Evolutionary conservation across 2,797 vertebrate species (phyloP), one percentile per base, ranked within the genome.

Genomic region (Gephyroberyx darwinii): DNA sequence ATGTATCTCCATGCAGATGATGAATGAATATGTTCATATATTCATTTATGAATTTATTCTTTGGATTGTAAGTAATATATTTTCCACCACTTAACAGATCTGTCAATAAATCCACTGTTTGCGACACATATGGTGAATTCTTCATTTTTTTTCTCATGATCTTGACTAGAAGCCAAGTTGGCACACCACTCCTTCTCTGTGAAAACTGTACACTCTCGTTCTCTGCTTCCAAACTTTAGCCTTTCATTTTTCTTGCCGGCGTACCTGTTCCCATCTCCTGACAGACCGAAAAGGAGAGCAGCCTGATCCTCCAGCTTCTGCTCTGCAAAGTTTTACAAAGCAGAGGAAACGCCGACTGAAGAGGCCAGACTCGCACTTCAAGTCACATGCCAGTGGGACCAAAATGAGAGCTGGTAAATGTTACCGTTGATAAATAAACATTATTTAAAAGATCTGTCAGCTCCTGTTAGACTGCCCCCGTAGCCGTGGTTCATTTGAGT

Each of bases 391-490:
- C 90, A 90, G 75, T 82, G 89, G 85, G 74, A 82, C 37, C 69
- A 31, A 31, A 54, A 83, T 61, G 54, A 78, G 75, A 89, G 82
- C 90, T 84, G 88, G 87, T 90, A 93, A 93, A 92, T 93, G 88
- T 93, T 92, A 92, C 86, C 64, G 68, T 63, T 90, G 92, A 94
- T 94, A 95, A 94, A 95, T 94, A 94, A 95, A 94, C 93, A 94
- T 95, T 92, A 93, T 94, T 94, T 93, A 91, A 94, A 94, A 94
- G 92, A 93, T 91, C 88, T 93, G 93, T 94, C 94, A 94, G 90
- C 87, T 87, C 90, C 89, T 87, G 93, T 94, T 95, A 94, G 90
- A 80, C 88, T 81, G 82, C 82, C 84, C 84, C 75, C 84, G 67
- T 64, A 51, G 86, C 85, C 66, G 89, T 92, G 93, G 79, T 93